A percentile compares a stretch with the other conserved stretches of the same genome.
Conservation (phyloP, 2,113 vertebrate genomes). For the Gadus chalcogrammus region DNA sequence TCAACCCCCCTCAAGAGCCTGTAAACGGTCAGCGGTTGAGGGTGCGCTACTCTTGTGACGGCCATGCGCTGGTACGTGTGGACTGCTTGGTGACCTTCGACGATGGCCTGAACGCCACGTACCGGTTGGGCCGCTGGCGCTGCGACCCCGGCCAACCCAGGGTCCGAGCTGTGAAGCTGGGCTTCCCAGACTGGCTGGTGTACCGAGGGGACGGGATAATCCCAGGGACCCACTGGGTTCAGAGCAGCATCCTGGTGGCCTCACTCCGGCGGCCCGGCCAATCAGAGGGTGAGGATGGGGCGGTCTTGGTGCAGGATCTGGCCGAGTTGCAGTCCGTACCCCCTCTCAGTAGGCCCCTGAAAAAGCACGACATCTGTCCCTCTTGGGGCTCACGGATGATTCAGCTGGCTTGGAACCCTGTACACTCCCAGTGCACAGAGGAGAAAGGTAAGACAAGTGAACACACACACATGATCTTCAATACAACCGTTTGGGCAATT, state of each 20-base stretch:
- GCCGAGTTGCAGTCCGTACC: slow-evolving; percentile 46
- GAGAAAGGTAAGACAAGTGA: slow-evolving; percentile 59
- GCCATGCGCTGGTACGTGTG: slow-evolving; percentile 53
- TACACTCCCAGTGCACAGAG: slow-evolving; percentile 36
- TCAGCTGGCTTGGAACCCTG: slow-evolving; percentile 25
- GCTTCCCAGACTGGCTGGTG: slow-evolving; percentile 75
- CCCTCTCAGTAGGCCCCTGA: slow-evolving; percentile 64
- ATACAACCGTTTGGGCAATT: no score
- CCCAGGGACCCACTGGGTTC: slow-evolving; percentile 50
- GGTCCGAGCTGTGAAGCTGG: slow-evolving; percentile 47
- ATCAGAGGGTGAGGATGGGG: slow-evolving; percentile 12
- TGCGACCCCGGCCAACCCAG: slow-evolving; percentile 52
- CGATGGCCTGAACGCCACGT: slow-evolving; percentile 37
- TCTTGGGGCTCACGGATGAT: slow-evolving; percentile 62
- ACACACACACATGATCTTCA: no score
- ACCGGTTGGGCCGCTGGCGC: slow-evolving; percentile 61
- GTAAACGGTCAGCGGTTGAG: slow-evolving; percentile 43
- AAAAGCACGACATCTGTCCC: slow-evolving; percentile 62
- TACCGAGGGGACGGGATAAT: slow-evolving; percentile 70
- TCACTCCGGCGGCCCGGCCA: slow-evolving; percentile 32
- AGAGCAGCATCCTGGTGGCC: slow-evolving; percentile 51
- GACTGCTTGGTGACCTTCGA: slow-evolving; percentile 65
- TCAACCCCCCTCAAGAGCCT: slow-evolving; percentile 66
- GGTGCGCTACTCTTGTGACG: slow-evolving; percentile 66
- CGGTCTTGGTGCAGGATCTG: slow-evolving; percentile 35